Evolutionary conservation across 1,140 invertebrate genomes (phyloP), one percentile per base, ranked within the genome.

Genomic region (Spodoptera frugiperda): DNA sequence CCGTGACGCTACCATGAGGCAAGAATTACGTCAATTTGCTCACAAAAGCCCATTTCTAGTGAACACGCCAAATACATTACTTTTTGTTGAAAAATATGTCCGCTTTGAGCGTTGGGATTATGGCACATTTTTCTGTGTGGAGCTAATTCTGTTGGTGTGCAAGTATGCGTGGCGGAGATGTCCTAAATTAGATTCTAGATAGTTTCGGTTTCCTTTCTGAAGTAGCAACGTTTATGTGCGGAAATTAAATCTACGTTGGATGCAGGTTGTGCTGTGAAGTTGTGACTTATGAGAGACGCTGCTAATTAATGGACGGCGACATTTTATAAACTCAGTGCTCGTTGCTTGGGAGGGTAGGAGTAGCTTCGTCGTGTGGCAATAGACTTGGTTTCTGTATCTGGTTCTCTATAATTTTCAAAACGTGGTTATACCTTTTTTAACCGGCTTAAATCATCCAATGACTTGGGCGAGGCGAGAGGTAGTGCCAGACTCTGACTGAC

Each of bases 111-210:
- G 44, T 1, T 11, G 4, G 17, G 15, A 55, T 68, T 33, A 68
- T 68, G 21, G 19, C n/a, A 5, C 17, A 68, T 68, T 68, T 68
- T 68, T 68, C 49, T 46, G n/a, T 19, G 5, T 30, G 12, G 10
- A 71, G 21, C 17, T 71, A 55, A 71, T 71, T 71, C 19, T 44
- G 68, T 71, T 55, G 3, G 68, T 3, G 53, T 46, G 51, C 68
- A 71, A 55, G 54, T 39, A 11, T 44, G 70, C 33, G 39, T 67
- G 11, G 17, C 46, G 12, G 73, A 59, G 44, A 76, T 67, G 49
- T 76, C 61, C 61, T 76, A 76, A 76, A 79, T 79, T 79, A 71
- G 55, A 76, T 76, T 48, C 15, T 5, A 79, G 67, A 79, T 79
- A 76, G 73, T 79, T 79, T 78, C 71, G 48, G 71, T 73, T 65